These are phyloP conservation scores for Phoeniculus purpureus DNA, from an alignment of 2,797 vertebrate genomes.

Conservation along the genomic window DNA sequence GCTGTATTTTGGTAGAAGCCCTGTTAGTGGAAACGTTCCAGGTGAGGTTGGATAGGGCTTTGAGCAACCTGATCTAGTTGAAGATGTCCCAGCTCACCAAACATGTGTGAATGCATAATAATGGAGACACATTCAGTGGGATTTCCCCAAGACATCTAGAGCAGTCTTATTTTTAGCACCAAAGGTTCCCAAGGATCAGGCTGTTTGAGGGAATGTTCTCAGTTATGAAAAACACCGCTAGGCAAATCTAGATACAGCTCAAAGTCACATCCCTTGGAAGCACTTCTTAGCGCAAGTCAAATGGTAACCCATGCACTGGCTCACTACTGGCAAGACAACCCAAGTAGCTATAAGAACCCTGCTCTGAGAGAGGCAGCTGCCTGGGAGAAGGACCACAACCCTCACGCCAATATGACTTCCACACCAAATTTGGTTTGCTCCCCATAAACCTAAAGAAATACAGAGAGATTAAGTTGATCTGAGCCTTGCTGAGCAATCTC, in stretches of 20 bases:
- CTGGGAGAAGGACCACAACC: neutral
- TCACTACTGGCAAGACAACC: no score
- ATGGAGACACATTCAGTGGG: no score
- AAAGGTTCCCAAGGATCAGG: neutral
- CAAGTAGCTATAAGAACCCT: neutral
- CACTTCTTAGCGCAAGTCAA: neutral
- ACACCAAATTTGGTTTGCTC: neutral
- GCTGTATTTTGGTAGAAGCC: neutral
- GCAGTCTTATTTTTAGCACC: neutral
- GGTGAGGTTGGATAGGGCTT: no score
- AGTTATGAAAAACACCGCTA: neutral
- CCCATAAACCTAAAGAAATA: neutral
- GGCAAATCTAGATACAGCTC: neutral
- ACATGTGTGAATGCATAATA: no score
- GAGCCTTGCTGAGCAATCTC: neutral
- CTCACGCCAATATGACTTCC: no score
- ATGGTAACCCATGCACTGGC: fast-evolving
- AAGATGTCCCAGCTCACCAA: no score
- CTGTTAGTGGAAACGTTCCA: no score
- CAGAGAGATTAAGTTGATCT: fast-evolving
- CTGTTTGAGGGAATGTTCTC: neutral
- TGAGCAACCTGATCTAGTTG: no score
- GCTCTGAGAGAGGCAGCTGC: no score
- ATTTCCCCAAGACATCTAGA: no score
- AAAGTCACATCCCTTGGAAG: neutral